Base-by-base conservation (phyloP, 2,888 invertebrate genomes). In the Therioaphis trifolii region DNA sequence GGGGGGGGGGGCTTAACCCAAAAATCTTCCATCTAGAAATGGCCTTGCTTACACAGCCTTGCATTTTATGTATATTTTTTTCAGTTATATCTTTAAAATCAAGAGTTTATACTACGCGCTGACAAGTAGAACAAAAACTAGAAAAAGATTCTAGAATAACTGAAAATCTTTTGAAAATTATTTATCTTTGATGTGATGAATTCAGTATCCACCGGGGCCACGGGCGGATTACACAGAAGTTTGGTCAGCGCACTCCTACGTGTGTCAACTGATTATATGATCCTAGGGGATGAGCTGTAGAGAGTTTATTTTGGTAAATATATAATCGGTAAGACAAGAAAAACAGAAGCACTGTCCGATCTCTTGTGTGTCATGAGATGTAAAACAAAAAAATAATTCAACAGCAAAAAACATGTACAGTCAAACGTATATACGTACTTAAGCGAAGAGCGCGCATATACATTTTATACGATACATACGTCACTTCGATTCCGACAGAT, bases 401-500 rank as follows among this genome's bases (percentile, higher is more conserved):
- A n/a, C n/a, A n/a, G n/a, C n/a, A n/a, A n/a, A n/a, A n/a, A n/a
- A n/a, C n/a, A n/a, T n/a, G 18, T 21, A 55, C 21, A n/a, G 61
- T 29, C 24, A 61, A 61, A 61, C 9, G 61, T 11, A 27, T 61
- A 27, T 61, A 27, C 14, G 29, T n/a, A n/a, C n/a, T n/a, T n/a
- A n/a, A 11, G 29, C 61, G 27, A 12, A 1, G n/a, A n/a, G 7
- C 24, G 27, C 29, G 49, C 49, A 15, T 24, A n/a, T 5, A 35
- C 24, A 55, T 79, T 69, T 40, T 69, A 69, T 58, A 69, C 79
- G 79, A 69, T 61, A n/a, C n/a, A n/a, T n/a, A 40, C 78, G 14
- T 49, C 68, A 46, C 58, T 80, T 80, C 71, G 80, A 82, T 82
- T 63, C 72, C 72, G 80, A 74, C 80, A 82, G 80, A 82, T 82